Conservation (phyloP, 2,113 vertebrate species). For the Cynoglossus semilaevis region DNA sequence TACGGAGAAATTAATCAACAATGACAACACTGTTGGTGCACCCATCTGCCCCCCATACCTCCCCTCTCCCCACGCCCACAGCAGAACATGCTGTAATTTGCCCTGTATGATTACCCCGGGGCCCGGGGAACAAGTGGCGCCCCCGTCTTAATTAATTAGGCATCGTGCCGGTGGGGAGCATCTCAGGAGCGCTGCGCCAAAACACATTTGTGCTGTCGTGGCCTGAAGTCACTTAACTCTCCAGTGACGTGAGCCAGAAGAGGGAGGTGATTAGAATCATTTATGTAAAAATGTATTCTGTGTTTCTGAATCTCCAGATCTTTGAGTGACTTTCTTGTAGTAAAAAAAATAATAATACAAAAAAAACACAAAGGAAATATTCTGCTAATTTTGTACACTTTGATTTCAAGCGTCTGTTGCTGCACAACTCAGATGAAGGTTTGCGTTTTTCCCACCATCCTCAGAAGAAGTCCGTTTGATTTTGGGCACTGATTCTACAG, state of each 20-base stretch:
- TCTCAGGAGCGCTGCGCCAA: constrained; percentile 27
- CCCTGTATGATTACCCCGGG: constrained; percentile 78
- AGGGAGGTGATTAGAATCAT: background rate
- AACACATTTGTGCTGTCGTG: constrained; percentile 1
- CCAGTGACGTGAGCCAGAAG: background rate
- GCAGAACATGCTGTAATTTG: constrained; percentile 66
- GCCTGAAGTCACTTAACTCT: constrained; percentile 33
- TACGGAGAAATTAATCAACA: constrained; percentile 78
- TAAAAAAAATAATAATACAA: too few species aligned
- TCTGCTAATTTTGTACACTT: too few species aligned
- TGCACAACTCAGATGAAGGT: too few species aligned
- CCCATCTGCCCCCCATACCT: too few species aligned
- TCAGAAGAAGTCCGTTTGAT: too few species aligned
- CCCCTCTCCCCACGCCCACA: constrained; percentile 39
- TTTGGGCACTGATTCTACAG: too few species aligned
- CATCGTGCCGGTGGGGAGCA: constrained; percentile 22
- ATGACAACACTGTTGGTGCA: constrained; percentile 62
- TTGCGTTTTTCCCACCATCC: too few species aligned
- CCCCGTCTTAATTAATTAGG: constrained; percentile 78
- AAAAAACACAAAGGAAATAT: too few species aligned
- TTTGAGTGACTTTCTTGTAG: too few species aligned
- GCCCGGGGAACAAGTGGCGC: constrained; percentile 49
- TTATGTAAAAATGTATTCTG: background rate
- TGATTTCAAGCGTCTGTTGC: too few species aligned
- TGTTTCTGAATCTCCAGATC: too few species aligned